Evolutionary conservation across 2,888 invertebrate species (phyloP).

Genomic region (Drosophila mayaguana): DNA sequence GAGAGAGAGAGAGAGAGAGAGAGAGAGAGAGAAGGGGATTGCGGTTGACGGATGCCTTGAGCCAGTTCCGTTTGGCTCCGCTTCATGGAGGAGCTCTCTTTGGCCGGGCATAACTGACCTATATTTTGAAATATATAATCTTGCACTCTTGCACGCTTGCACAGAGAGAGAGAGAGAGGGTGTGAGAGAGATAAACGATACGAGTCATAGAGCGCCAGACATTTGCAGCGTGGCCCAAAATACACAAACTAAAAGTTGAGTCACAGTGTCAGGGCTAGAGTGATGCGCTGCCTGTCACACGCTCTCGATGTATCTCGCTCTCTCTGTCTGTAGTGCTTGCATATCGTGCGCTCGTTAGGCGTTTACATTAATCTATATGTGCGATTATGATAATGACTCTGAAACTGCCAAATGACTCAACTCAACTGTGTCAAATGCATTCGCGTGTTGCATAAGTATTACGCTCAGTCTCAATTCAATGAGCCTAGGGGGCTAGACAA

Average conservation of each 20-base stretch:
- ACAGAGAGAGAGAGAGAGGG: background rate
- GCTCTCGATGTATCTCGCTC: background rate
- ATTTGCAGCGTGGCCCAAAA: conserved; percentile 13
- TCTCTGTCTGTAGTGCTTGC: conserved; percentile 15
- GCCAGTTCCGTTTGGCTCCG: background rate
- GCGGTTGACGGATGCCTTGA: background rate
- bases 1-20: background rate
- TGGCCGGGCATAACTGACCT: conserved; percentile 44
- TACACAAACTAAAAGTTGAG: conserved; percentile 24
- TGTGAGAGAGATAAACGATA: conserved; percentile 10
- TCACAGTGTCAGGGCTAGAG: conserved; percentile 50
- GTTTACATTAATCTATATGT: conserved; percentile 21
- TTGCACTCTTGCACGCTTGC: conserved; percentile 17
- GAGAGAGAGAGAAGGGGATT: background rate
- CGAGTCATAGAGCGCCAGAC: conserved; percentile 10
- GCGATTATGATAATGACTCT: conserved; percentile 39
- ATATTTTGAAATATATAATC: conserved; percentile 49
- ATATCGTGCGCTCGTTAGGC: conserved; percentile 32
- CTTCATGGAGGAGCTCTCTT: background rate
- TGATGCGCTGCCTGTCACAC: conserved; percentile 1
- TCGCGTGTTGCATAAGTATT: conserved; percentile 27
- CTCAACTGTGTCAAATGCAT: conserved; percentile 21
- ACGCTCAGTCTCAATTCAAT: background rate
- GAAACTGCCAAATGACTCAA: conserved; percentile 20
- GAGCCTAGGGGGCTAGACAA: conserved; percentile 3